phyloP scores from a whole-genome alignment of 2,113 vertebrate species.

The Coregonus clupeaformis region DNA sequence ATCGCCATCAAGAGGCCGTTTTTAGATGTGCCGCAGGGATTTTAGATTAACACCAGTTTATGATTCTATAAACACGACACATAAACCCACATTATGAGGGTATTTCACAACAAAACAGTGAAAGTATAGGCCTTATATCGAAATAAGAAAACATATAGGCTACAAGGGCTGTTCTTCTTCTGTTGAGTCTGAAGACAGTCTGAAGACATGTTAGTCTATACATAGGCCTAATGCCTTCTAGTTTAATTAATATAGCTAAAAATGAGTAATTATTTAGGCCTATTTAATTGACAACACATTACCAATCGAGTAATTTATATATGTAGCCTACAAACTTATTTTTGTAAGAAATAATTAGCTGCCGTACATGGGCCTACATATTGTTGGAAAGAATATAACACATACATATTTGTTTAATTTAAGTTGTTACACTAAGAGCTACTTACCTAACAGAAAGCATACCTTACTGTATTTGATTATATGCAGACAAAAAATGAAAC shows the following conservation, averaged over 20 bases:
- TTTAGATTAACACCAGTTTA: slow-evolving; percentile 32
- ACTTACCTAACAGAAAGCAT: too few species aligned
- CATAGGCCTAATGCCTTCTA: background rate
- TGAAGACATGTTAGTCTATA: background rate
- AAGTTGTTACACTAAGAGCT: too few species aligned
- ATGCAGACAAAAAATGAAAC: background rate
- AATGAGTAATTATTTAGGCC: background rate
- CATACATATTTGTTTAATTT: too few species aligned
- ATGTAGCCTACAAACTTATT: background rate
- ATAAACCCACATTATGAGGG: slow-evolving; percentile 45
- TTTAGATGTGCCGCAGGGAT: background rate
- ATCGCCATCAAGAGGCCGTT: slow-evolving; percentile 80
- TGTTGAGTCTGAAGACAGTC: background rate
- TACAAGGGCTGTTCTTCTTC: background rate
- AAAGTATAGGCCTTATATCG: background rate
- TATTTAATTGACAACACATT: background rate
- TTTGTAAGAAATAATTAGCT: background rate
- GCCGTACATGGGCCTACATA: background rate
- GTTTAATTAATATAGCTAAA: background rate
- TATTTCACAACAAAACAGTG: slow-evolving; percentile 24
- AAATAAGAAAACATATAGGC: background rate
- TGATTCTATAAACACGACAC: slow-evolving; percentile 58
- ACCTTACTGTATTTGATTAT: background rate
- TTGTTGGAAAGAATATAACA: background rate
- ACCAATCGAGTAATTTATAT: background rate